Conservation (phyloP, 2,113 vertebrate species). For the Petrocephalus zakoni region DNA sequence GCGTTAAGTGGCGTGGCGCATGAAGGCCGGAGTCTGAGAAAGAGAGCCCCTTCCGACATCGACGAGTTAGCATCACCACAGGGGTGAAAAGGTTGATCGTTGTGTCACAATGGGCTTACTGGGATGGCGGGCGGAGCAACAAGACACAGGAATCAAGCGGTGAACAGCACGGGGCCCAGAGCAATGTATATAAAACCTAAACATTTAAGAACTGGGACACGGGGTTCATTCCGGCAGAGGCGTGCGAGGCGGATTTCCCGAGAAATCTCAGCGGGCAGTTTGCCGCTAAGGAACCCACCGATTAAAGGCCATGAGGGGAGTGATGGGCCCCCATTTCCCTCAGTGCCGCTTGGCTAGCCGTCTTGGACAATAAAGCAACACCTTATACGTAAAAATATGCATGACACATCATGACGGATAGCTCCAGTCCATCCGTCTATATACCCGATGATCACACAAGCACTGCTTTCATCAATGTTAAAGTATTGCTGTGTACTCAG, state of each 20-base stretch:
- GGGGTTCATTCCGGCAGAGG: background rate
- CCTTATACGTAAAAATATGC: background rate
- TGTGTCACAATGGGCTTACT: background rate
- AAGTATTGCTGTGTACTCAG: background rate
- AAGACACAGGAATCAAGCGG: background rate
- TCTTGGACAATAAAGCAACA: background rate
- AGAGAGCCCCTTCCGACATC: background rate
- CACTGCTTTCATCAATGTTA: background rate
- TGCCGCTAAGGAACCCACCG: background rate
- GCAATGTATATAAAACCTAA: background rate
- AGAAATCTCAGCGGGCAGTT: background rate
- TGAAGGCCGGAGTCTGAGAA: background rate
- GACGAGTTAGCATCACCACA: background rate
- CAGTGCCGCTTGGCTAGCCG: background rate
- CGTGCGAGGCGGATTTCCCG: background rate
- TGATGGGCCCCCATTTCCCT: background rate
- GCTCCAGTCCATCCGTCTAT: background rate
- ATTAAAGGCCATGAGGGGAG: background rate
- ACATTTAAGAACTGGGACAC: background rate
- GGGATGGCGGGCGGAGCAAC: background rate
- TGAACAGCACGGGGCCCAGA: background rate
- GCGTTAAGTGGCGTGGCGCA: background rate
- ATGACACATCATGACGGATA: background rate
- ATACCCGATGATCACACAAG: background rate
- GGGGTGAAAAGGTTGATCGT: constrained; percentile 6